These are phyloP conservation scores for Xanthorhoe designata DNA, from an alignment of 2,888 invertebrate genomes.

Conservation along the genomic window DNA sequence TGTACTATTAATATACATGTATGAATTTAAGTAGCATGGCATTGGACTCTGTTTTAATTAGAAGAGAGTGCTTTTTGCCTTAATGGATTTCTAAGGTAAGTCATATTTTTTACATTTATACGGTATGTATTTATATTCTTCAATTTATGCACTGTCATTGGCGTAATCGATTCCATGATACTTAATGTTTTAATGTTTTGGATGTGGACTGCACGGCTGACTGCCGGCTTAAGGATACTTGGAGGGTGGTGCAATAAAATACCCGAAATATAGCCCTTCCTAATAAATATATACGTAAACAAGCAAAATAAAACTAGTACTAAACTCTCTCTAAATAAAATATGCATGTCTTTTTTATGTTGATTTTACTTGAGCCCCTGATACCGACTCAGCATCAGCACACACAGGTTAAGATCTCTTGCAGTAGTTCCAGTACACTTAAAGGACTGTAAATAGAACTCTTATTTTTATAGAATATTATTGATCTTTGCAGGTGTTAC, in stretches of 20 bases:
- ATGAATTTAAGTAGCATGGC: constrained; percentile 64
- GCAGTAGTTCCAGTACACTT: constrained; percentile 56
- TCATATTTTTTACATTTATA: constrained; percentile 51
- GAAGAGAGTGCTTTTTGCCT: constrained; percentile 43
- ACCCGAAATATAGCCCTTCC: constrained; percentile 47
- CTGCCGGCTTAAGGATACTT: constrained; percentile 69
- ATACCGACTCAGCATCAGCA: constrained; percentile 82
- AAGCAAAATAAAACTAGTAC: constrained; percentile 50
- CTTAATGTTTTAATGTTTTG: constrained; percentile 40
- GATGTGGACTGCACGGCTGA: constrained; percentile 20
- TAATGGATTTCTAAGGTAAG: constrained; percentile 71
- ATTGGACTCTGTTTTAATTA: constrained; percentile 56
- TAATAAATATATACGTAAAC: constrained; percentile 47
- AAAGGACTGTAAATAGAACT: constrained; percentile 59
- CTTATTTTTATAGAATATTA: constrained; percentile 79
- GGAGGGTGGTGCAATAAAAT: constrained; percentile 71
- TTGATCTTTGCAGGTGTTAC: constrained; percentile 97
- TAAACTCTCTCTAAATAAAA: constrained; percentile 65
- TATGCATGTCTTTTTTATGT: constrained; percentile 79
- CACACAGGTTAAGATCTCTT: constrained; percentile 70
- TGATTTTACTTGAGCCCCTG: constrained; percentile 80
- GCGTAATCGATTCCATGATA: constrained; percentile 82
- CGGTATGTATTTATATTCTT: constrained; percentile 39
- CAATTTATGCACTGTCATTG: constrained; percentile 40
- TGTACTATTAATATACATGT: neutral